Conservation (phyloP, 1,140 invertebrate genomes). For the Euwallacea similis region DNA sequence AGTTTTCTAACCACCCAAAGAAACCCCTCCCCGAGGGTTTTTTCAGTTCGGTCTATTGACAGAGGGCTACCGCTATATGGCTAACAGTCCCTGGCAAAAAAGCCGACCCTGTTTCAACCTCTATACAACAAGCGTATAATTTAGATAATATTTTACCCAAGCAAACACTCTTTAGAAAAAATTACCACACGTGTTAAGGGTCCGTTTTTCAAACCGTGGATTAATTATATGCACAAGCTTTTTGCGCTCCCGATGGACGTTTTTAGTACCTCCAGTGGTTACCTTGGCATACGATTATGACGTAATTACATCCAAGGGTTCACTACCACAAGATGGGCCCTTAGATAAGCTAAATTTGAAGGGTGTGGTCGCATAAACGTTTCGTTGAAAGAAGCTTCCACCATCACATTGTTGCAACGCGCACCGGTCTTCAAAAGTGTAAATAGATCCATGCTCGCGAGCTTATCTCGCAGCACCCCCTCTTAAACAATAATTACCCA, state of each 20-base stretch:
- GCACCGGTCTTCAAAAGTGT: too few relatives aligned
- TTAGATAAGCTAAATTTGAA: neutral
- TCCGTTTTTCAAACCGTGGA: neutral
- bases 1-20: neutral
- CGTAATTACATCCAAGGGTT: too few relatives aligned
- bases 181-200: neutral
- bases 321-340: too few relatives aligned
- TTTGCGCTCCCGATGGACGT: too few relatives aligned
- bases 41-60: neutral
- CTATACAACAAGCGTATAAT: neutral
- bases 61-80: too few relatives aligned
- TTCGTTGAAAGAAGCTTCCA: neutral
- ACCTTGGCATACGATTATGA: too few relatives aligned
- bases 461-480: neutral
- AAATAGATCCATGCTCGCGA: too few relatives aligned
- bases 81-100: neutral
- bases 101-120: neutral
- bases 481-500: neutral
- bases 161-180: neutral
- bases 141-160: slow-evolving; percentile 3
- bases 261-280: too few relatives aligned
- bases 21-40: neutral
- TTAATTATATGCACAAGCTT: neutral
- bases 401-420: too few relatives aligned
- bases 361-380: neutral